Base-by-base conservation (phyloP, 2,797 vertebrate genomes). In the Tragelaphus oryx region DNA sequence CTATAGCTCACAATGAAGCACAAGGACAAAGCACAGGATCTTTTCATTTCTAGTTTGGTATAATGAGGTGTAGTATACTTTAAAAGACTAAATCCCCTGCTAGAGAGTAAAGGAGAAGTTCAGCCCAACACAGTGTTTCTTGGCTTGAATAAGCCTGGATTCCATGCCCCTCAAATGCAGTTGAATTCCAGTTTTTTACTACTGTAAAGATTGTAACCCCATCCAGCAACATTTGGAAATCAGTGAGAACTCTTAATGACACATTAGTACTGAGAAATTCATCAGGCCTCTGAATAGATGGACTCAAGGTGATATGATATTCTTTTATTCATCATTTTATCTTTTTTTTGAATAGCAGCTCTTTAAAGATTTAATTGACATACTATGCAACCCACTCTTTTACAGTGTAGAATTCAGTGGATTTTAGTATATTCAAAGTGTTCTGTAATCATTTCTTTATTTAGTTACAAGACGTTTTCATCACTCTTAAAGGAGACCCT, bases 31-130 rank as follows among this genome's bases (percentile, higher is more conserved):
- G 82, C 28, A 89, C 37, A 88, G 59, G 24, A 74, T 95, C 78
- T 95, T 37, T 91, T 87, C 60, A 65, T 79, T 92, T 95, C n/a
- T 79, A 8, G n/a, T 89, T 93, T 96, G 46, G 20, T 44, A 71
- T 76, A 86, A 59, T 80, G 79, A 97, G 9, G 24, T 57, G 44
- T 10, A 86, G 28, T 68, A 3, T 62, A 30, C 46, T 91, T 96
- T 50, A 59, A 91, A 88, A 89, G 22, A 83, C 37, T 76, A 74
- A 50, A 71, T 65, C 83, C 55, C 12, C 28, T 10, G 6, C 14
- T 46, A 37, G 55, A 78, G 7, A 71, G 18, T 33, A 95, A 89
- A 81, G 59, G 54, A 86, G n/a, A 96, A 93, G 91, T 81, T 86
- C 50, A 96, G 28, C 37, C 24, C 78, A 65, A 30, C 20, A 28